Base-by-base conservation (phyloP, 2,797 vertebrate genomes). In the Leptatherina wallacei region DNA sequence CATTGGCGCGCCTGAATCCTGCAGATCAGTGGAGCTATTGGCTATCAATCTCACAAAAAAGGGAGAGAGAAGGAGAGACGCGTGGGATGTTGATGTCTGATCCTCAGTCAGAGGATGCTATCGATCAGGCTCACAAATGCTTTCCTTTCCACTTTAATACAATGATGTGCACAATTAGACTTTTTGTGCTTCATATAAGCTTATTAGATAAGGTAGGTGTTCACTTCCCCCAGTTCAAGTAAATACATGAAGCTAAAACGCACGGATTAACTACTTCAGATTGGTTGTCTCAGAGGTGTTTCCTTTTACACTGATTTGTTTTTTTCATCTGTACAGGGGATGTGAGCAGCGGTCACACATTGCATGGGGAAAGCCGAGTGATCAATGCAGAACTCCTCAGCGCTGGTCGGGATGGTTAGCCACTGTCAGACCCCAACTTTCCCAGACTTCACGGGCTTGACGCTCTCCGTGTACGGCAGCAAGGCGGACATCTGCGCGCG, bases 331-430 rank as follows among this genome's bases (percentile, higher is more conserved):
- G 63, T 54, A 58, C 90, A 94, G 92, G 93, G 92, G 85, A 90
- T 79, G 75, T 88, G 84, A 87, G 75, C 78, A 60, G 71, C 66
- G 54, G 49, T 73, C 35, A 69, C 77, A 79, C 82, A 74, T 80
- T 30, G 75, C 66, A 75, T 56, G 88, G 88, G 69, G 33, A 88
- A 85, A 78, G 84, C 82, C 58, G 87, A 87, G 77, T 72, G 85
- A 81, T 86, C 91, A 47, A 93, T 94, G 93, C 94, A 93, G 81
- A 88, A 93, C 74, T 90, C 90, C 69, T 79, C 93, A 29, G 77
- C 93, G 71, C 86, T 91, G 72, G 86, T 93, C 88, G 94, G 91
- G 89, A 94, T 95, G 95, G 89, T 95, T 77, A 93, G 94, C 79
- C 94, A 93, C 85, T 94, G 92, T 81, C 93, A 93, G 85, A 84